Evolutionary conservation across 2,888 invertebrate genomes (phyloP), one percentile per base, ranked within the genome.

Genomic region (Platycheirus rosarum): DNA sequence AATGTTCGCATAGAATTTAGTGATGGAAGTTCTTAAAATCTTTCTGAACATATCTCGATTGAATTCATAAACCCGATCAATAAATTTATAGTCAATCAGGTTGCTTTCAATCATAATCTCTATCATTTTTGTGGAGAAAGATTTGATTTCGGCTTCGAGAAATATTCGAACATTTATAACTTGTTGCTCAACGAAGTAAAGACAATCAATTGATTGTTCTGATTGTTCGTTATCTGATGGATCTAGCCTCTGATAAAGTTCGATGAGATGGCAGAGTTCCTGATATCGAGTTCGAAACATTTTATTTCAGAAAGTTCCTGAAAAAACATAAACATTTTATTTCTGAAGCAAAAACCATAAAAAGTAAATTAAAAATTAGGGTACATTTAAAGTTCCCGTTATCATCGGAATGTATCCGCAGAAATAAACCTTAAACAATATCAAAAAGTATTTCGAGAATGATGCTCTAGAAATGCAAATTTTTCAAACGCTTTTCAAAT

Each of bases 271-370:
- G 13, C 20, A 37, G 2, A 55, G 35, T 20, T 55, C 53, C 8
- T 55, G 20, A 7, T 18, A 37, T 4, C 53, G 53, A 8, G 53
- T 20, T 3, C 35, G 53, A 13, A 55, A 55, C 53, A 55, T 55
- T 55, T 55, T 8, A 2, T 9, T 1, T 20, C 2, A n/a, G 35
- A 2, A 26, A 14, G 7, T 35, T 4, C 20, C 53, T 55, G 35
- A 20, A 55, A 55, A n/a, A 13, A 55, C 4, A 6, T 23, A 23
- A 23, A 4, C 6, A 23, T 4, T 23, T 23, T 23, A 23, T 4
- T 4, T 23, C 23, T 4, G 23, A n/a, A n/a, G n/a, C n/a, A n/a
- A n/a, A n/a, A n/a, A n/a, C n/a, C n/a, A n/a, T n/a, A n/a, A n/a
- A n/a, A n/a, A n/a, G 2, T 23, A 23, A 23, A 23, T 23, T 23